These are phyloP conservation scores for Thryonomys swinderianus DNA, from an alignment of 2,113 vertebrate genomes.

Conservation along the genomic window DNA sequence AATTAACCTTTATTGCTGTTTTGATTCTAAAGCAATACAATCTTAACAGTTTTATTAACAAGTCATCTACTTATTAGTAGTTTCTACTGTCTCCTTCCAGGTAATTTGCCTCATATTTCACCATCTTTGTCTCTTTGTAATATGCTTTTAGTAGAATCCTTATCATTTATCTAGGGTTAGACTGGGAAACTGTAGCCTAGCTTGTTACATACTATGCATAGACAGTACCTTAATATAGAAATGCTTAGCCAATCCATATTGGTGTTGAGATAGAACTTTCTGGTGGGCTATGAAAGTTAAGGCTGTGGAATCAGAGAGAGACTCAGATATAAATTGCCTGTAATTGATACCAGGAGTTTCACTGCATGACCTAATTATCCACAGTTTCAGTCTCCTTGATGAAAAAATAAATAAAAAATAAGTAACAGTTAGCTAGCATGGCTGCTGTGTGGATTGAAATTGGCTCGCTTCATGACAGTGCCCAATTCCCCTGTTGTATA, in stretches of 20 bases:
- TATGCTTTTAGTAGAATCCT: neutral
- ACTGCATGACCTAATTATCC: neutral
- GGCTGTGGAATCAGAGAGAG: neutral
- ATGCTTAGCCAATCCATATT: neutral
- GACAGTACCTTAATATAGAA: neutral
- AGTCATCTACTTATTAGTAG: neutral
- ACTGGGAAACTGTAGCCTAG: neutral
- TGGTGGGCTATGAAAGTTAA: neutral
- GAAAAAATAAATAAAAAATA: neutral
- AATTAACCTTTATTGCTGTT: neutral
- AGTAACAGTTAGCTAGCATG: neutral
- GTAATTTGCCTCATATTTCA: neutral
- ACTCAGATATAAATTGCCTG: neutral
- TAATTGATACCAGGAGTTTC: neutral
- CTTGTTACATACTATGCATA: neutral
- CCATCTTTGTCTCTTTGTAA: neutral
- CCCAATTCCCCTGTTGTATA: fast-evolving
- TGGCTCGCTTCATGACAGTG: too few relatives aligned
- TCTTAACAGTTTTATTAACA: neutral
- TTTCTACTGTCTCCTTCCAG: neutral
- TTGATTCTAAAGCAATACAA: neutral
- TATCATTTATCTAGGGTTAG: neutral
- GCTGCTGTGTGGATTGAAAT: neutral
- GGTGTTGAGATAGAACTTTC: neutral
- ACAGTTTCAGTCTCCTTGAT: neutral